Percentiles rank a stretch among this genome's conserved stretches.
These are phyloP conservation scores for Bombylius major DNA, from an alignment of 2,888 invertebrate species.

Conservation along the genomic window DNA sequence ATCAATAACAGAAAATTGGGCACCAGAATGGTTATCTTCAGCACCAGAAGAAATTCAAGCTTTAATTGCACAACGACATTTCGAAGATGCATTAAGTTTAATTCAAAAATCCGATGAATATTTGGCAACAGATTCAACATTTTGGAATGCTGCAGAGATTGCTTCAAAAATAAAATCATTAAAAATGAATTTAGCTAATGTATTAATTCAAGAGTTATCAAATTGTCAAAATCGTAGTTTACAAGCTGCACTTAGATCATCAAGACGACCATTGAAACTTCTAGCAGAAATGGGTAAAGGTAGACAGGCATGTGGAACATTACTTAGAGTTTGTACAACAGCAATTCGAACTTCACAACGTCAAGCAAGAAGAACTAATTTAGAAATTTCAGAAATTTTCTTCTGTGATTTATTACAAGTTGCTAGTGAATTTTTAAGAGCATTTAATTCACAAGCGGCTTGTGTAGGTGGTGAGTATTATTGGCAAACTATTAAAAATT, in stretches of 20 bases:
- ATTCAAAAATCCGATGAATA: constrained; percentile 55
- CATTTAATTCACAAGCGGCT: constrained; percentile 65
- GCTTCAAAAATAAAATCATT: constrained; percentile 50
- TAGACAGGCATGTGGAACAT: constrained; percentile 34
- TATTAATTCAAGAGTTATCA: constrained; percentile 78
- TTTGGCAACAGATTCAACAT: constrained; percentile 30
- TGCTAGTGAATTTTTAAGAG: constrained; percentile 59
- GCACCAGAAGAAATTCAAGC: constrained; percentile 91
- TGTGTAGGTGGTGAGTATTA: constrained; percentile 53
- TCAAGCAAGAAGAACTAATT: constrained; percentile 34
- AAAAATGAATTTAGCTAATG: constrained; percentile 67
- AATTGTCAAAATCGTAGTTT: constrained; percentile 82
- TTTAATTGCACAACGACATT: constrained; percentile 87
- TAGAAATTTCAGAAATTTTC: constrained; percentile 47
- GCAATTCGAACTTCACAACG: constrained; percentile 33
- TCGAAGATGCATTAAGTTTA: constrained; percentile 78
- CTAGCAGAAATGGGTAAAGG: constrained; percentile 41
- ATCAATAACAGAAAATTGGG: constrained; percentile 26
- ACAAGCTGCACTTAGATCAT: constrained; percentile 77
- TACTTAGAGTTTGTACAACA: constrained; percentile 31
- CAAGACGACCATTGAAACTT: constrained; percentile 69
- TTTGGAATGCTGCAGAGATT: constrained; percentile 25
- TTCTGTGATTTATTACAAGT: constrained; percentile 57
- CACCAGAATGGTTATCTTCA: constrained; percentile 80
- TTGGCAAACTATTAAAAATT: background rate